These are phyloP conservation scores for Caenorhabditis brenneri DNA, from an alignment of 1,140 invertebrate species.

Conservation along the genomic window DNA sequence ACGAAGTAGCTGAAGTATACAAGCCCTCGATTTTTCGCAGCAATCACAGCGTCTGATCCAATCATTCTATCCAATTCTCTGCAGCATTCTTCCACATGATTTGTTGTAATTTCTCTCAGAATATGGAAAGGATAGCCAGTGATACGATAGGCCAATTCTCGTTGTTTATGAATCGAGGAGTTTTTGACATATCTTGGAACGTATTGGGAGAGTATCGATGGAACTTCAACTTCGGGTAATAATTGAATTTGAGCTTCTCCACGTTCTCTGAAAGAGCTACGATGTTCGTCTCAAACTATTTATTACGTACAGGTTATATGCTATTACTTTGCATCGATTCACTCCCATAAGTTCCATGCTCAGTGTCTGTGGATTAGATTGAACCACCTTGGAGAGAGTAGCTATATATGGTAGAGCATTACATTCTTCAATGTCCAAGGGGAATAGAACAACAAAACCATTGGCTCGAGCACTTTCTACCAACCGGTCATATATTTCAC, in stretches of 20 bases:
- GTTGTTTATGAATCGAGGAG: neutral
- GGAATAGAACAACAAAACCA: conserved; percentile 8
- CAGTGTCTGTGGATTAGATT: neutral
- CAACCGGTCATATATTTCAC: neutral
- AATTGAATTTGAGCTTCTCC: neutral
- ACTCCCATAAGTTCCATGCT: conserved; percentile 16
- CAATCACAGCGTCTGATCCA: neutral
- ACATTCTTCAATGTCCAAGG: neutral
- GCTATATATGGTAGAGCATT: neutral
- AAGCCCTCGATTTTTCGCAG: neutral
- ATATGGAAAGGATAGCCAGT: neutral
- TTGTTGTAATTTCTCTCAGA: neutral
- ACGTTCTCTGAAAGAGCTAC: neutral
- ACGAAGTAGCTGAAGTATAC: conserved; percentile 5
- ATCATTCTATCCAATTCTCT: neutral
- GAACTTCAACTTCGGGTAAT: conserved; percentile 4
- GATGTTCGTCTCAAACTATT: neutral
- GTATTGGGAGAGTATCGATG: neutral
- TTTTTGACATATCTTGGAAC: neutral
- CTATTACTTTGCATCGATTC: neutral
- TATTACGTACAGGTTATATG: neutral
- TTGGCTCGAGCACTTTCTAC: conserved; percentile 13
- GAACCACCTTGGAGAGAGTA: neutral
- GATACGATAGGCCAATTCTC: neutral
- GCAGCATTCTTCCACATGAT: neutral